phyloP scores from a whole-genome alignment of 2,113 vertebrate species.

The Nesoenas mayeri region DNA sequence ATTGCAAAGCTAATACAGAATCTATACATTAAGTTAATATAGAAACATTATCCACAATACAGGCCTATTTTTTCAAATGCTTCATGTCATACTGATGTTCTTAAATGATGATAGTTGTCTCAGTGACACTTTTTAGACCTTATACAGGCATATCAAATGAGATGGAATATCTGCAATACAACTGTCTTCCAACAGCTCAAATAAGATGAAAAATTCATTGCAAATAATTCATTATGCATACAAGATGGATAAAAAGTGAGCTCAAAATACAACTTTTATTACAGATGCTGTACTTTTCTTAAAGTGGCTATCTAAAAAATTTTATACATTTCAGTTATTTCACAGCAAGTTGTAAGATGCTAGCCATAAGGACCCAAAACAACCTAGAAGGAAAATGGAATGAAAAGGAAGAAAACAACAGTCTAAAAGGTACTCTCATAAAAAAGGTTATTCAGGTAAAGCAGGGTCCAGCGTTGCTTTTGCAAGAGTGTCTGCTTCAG shows the following conservation, averaged over 20 bases:
- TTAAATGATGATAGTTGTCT: background rate
- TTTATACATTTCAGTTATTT: background rate
- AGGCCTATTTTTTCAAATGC: background rate
- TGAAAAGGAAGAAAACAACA: background rate
- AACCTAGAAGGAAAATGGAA: background rate
- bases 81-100: background rate
- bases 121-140: background rate
- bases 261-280: background rate
- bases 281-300: background rate
- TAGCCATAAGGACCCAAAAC: background rate
- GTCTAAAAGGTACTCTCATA: background rate
- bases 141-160: background rate
- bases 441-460: background rate
- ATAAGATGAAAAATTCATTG: background rate
- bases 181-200: background rate
- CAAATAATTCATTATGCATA: background rate
- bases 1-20: background rate
- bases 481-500: background rate
- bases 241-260: background rate
- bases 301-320: background rate
- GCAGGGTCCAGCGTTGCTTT: background rate
- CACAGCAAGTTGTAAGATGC: background rate
- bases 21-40: background rate
- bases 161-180: background rate
- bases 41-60: background rate